Evolutionary conservation across 2,888 invertebrate genomes (phyloP), one percentile per base, ranked within the genome.

Genomic region (Eilema caniola): DNA sequence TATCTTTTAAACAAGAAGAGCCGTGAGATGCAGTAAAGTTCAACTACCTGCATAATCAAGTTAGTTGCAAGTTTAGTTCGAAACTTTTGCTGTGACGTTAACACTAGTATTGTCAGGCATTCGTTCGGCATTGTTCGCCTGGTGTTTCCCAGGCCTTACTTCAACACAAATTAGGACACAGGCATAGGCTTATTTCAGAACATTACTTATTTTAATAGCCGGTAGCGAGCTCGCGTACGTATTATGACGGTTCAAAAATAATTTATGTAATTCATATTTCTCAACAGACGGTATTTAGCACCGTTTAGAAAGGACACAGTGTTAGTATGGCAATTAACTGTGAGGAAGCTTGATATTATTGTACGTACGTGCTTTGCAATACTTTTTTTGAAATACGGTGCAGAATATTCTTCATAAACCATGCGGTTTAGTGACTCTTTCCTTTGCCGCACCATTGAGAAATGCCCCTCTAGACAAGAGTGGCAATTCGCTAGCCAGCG

Each of bases 191-290:
- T 62, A 62, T 37, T 23, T 37, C 33, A 62, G 23, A 20, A 37
- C 33, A 23, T 24, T 23, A 62, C 33, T 62, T 37, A 62, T 16
- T 62, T 37, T 37, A 37, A 62, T 62, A 23, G 24, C 24, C 37
- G 37, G 37, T 37, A 37, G 33, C 14, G 4, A 4, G 14, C 37
- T 24, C 12, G 3, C 23, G 14, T 16, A 37, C 33, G 16, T 37
- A 37, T 37, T 37, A 37, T 8, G 14, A 33, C 7, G 24, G 62
- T 37, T 53, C 20, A 20, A 53, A 20, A 53, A 62, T 37, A 62
- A 62, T 37, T 62, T 37, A 62, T 33, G 24, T 37, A 37, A 62
- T 62, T 62, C 23, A 23, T 24, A 16, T 62, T 62, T 62, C 62
- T 37, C 62, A 62, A 62, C 37, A 16, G 37, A 23, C 23, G 37